Evolutionary conservation across 1,140 invertebrate genomes (phyloP).

Genomic region (Chelonus insularis): DNA sequence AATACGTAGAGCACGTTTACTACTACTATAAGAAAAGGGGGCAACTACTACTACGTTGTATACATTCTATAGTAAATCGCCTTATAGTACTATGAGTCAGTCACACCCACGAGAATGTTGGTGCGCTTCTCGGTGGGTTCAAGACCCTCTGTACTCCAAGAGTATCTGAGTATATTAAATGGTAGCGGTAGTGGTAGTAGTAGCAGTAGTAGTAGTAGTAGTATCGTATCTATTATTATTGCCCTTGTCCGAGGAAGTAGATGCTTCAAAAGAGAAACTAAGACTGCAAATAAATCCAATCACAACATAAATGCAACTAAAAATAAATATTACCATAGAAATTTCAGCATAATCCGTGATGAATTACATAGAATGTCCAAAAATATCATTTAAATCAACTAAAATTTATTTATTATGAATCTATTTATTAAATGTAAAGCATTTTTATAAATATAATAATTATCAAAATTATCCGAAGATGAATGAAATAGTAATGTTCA

Average conservation of each 20-base stretch:
- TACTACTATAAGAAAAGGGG: conserved; percentile 25
- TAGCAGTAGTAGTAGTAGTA: conserved; percentile 40
- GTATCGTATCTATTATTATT: conserved; percentile 40
- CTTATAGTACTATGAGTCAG: conserved; percentile 59
- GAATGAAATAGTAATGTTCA: too few species aligned
- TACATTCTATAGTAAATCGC: conserved; percentile 56
- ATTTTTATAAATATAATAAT: too few species aligned
- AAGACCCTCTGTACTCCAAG: conserved; percentile 49
- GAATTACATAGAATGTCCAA: too few species aligned
- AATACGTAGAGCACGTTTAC: conserved; percentile 17
- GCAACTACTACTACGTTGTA: conserved; percentile 42
- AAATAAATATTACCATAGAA: too few species aligned
- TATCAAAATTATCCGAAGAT: too few species aligned
- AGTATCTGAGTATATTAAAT: conserved; percentile 9
- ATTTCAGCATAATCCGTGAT: too few species aligned
- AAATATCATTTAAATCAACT: too few species aligned
- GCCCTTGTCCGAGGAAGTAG: conserved; percentile 36
- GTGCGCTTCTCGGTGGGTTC: conserved; percentile 41
- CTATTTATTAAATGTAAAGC: too few species aligned
- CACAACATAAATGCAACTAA: too few species aligned
- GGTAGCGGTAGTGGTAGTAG: neutral
- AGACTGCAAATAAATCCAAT: too few species aligned
- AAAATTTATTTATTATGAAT: too few species aligned
- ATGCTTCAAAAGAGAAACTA: too few species aligned
- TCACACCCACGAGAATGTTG: conserved; percentile 54